Evolutionary conservation across 2,113 vertebrate genomes (phyloP).

Genomic region (Fregetta grallaria): DNA sequence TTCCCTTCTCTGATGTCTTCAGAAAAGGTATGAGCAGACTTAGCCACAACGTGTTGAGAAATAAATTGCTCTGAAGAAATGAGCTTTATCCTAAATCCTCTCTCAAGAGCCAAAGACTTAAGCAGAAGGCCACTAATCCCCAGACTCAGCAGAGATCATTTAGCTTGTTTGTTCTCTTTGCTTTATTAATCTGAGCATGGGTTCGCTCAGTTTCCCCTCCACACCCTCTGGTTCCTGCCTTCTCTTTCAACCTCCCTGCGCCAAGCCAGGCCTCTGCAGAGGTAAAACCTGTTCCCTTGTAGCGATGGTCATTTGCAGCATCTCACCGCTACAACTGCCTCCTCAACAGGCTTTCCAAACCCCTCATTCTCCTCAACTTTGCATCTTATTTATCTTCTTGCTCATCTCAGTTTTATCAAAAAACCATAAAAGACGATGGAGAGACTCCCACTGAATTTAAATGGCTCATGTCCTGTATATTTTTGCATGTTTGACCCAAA

Average conservation of each 20-base stretch:
- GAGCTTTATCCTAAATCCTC: conserved; percentile 51
- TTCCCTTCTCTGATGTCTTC: neutral
- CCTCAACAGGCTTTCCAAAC: neutral
- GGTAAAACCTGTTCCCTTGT: neutral
- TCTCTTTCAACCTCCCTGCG: neutral
- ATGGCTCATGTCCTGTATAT: neutral
- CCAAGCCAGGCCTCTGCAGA: neutral
- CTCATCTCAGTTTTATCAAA: neutral
- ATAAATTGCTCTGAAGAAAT: conserved; percentile 46
- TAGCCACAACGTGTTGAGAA: neutral
- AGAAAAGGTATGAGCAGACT: neutral
- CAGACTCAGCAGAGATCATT: conserved; percentile 23
- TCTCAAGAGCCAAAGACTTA: conserved; percentile 34
- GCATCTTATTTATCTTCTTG: neutral
- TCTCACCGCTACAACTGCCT: neutral
- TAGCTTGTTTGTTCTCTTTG: conserved; percentile 38
- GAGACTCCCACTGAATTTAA: neutral
- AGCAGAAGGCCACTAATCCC: conserved; percentile 51
- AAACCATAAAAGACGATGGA: neutral
- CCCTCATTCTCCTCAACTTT: neutral
- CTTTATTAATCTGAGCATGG: neutral
- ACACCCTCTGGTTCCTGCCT: neutral
- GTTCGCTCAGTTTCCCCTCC: neutral
- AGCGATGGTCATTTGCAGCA: neutral
- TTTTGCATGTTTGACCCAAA: neutral